Base-by-base conservation (phyloP, 2,797 vertebrate species). In the Carapus acus region DNA sequence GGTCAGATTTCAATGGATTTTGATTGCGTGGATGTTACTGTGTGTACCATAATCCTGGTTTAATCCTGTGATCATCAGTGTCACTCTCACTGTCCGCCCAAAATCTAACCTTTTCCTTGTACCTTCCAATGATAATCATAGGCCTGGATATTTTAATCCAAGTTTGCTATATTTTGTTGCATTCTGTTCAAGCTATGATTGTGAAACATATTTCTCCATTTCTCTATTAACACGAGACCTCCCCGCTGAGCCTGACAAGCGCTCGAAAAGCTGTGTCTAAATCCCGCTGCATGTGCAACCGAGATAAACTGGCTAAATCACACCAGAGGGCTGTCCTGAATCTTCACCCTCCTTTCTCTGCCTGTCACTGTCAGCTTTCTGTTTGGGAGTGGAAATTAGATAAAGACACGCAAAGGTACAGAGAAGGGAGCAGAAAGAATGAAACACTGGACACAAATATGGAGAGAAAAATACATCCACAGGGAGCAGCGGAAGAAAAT, bases 241-340 rank as follows among this genome's bases (percentile, higher is more conserved):
- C 68, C 66, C 78, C 57, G 43, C 64, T 51, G 67, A 63, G 56
- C 54, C 53, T 13, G 20, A 31, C 2, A 49, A 82, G 60, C 40
- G 24, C 77, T 71, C 68, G 56, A 65, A 67, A 69, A 62, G 66
- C 62, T 53, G 56, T 72, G 56, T 43, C 65, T 81, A 80, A 82
- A 68, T 83, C 80, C 76, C 77, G 61, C 47, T 65, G 74, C 79
- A 77, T 82, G 76, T 74, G 69, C 58, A 23, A 49, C 60, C 36
- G 67, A 7, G 78, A 83, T 86, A 85, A 85, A 77, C 76, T 71
- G 58, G 62, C 71, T 65, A 44, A 71, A 66, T 39, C 79, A 62
- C 80, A 71, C 69, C 20, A 46, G 80, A 85, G 81, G 62, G 69
- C 76, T 85, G 82, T 59, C 84, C 86, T 83, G 74, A 65, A 83